A percentile compares a stretch with the other conserved stretches of the same genome.
These are phyloP conservation scores for Gallinago undulata DNA, from an alignment of 2,113 vertebrate species.

Conservation along the genomic window DNA sequence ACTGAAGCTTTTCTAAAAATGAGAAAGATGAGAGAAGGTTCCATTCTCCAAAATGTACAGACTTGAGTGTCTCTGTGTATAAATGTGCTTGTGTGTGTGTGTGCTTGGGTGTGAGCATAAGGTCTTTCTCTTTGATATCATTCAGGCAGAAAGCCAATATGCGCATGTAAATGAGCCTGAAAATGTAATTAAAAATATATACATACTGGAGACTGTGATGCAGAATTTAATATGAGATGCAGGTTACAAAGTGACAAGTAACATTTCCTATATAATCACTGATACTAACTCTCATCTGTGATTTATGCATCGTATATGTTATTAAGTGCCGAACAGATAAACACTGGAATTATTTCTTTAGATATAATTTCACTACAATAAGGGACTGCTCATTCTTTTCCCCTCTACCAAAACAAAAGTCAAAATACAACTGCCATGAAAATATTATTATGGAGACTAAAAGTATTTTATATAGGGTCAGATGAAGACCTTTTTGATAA, in stretches of 20 bases:
- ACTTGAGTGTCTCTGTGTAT: background rate
- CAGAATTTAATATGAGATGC: background rate
- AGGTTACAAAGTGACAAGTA: conserved; percentile 30
- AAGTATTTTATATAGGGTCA: background rate
- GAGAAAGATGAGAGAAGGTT: background rate
- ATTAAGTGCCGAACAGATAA: background rate
- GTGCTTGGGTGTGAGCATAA: conserved; percentile 25
- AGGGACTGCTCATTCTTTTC: background rate
- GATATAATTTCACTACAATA: background rate
- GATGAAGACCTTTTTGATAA: background rate
- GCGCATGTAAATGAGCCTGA: conserved; percentile 62
- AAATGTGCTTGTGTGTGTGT: background rate
- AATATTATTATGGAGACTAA: background rate
- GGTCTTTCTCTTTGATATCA: conserved; percentile 41
- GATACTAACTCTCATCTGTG: background rate
- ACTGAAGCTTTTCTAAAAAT: background rate
- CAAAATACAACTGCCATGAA: background rate
- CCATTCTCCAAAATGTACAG: conserved; percentile 13
- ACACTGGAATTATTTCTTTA: conserved; percentile 17
- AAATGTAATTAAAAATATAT: conserved; percentile 71
- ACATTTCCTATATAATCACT: conserved; percentile 12
- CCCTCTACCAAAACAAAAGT: background rate
- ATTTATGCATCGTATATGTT: background rate
- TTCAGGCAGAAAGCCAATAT: conserved; percentile 68
- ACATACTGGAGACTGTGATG: background rate